These are phyloP conservation scores for Pica pica DNA, from an alignment of 2,113 vertebrate species.

Conservation along the genomic window DNA sequence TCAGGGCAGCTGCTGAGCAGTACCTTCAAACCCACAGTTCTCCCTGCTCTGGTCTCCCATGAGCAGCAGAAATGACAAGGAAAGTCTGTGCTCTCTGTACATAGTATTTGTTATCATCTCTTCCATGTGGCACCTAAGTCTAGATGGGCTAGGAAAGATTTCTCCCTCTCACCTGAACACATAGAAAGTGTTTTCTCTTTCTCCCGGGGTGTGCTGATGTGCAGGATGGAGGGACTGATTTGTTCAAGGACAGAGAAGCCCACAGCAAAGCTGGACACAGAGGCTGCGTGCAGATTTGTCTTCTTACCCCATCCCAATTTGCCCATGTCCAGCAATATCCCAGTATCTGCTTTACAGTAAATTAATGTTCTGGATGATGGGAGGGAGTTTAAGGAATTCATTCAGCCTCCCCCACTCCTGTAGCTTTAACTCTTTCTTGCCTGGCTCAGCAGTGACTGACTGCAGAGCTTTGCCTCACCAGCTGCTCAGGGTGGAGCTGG, in stretches of 20 bases:
- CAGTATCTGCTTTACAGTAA: neutral
- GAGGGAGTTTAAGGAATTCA: neutral
- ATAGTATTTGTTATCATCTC: neutral
- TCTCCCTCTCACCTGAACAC: neutral
- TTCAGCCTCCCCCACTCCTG: neutral
- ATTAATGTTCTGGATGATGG: neutral
- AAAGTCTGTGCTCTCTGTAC: neutral
- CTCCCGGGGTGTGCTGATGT: fast-evolving
- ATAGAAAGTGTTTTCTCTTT: neutral
- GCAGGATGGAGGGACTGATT: neutral
- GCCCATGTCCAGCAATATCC: neutral
- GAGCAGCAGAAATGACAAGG: neutral
- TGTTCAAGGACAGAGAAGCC: neutral
- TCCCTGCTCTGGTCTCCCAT: neutral
- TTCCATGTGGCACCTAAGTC: neutral
- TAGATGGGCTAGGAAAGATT: neutral
- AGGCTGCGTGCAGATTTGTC: neutral
- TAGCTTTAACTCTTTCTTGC: neutral
- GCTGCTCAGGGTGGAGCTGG: neutral
- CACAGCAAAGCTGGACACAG: neutral
- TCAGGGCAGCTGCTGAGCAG: neutral
- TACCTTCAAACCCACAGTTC: neutral
- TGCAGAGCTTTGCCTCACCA: neutral
- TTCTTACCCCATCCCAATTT: neutral
- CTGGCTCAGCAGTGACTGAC: neutral